phyloP scores from a whole-genome alignment of 2,797 vertebrate genomes.

The Heliangelus exortis region DNA sequence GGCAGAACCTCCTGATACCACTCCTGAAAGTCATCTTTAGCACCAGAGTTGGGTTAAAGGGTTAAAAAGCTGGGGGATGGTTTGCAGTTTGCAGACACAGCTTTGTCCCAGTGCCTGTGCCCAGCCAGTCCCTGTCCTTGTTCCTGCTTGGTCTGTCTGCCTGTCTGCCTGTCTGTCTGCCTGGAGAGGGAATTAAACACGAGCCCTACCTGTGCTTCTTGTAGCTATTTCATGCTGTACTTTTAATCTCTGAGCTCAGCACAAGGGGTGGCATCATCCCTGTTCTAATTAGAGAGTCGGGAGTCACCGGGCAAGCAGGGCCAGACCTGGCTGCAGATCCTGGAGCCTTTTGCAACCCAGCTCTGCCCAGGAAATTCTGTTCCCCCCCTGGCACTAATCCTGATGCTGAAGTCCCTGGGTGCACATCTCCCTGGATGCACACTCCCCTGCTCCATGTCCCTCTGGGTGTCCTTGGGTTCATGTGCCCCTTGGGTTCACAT shows the following conservation, averaged over 20 bases:
- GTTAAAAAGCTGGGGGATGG: neutral
- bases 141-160: neutral
- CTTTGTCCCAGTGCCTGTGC: neutral
- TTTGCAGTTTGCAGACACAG: neutral
- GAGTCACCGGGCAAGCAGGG: too few relatives aligned
- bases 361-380: too few relatives aligned
- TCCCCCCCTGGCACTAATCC: too few relatives aligned
- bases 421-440: too few relatives aligned
- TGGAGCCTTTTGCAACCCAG: too few relatives aligned
- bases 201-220: neutral
- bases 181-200: neutral
- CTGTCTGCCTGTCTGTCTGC: neutral
- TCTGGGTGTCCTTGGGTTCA: too few relatives aligned
- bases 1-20: neutral
- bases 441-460: too few relatives aligned
- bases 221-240: fast-evolving
- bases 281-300: too few relatives aligned
- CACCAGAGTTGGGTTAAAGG: neutral
- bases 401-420: too few relatives aligned
- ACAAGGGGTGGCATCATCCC: fast-evolving
- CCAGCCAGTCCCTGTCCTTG: too few relatives aligned
- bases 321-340: neutral
- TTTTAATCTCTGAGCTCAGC: neutral
- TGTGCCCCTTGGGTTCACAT: too few relatives aligned
- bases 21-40: fast-evolving